A percentile compares a stretch with the other conserved stretches of the same genome.
Conservation (phyloP, 2,113 vertebrate species). For the Corythaeola cristata region DNA sequence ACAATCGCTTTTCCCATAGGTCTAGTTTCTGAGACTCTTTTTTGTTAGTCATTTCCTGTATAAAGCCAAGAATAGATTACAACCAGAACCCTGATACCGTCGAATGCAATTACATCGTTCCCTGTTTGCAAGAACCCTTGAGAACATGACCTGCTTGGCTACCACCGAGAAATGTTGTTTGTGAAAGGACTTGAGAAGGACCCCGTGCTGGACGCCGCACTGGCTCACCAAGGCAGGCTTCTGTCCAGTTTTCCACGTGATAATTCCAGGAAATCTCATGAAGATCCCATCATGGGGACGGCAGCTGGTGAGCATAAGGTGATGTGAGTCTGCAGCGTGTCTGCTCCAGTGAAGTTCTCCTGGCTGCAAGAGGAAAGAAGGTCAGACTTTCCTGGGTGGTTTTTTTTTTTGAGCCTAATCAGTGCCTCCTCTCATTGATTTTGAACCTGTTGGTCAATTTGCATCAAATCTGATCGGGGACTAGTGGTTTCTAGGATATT, state of each 20-base stretch:
- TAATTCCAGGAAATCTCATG: not conserved
- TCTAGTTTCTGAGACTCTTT: not conserved
- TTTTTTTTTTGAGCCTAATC: not conserved
- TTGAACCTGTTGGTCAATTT: not conserved
- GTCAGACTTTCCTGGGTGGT: not conserved
- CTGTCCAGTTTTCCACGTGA: not conserved
- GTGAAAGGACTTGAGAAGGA: not conserved
- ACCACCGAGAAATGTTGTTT: not conserved
- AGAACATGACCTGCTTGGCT: not conserved
- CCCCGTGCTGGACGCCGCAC: rapidly evolving
- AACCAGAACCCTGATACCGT: not conserved
- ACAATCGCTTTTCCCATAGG: not conserved
- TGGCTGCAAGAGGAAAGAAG: not conserved
- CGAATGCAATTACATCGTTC: not conserved
- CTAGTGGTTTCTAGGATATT: not conserved
- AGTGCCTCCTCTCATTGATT: too few relatives aligned
- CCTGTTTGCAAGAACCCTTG: not conserved
- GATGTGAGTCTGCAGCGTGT: not conserved
- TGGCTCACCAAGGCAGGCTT: not conserved
- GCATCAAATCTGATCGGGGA: not conserved
- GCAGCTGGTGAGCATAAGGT: not conserved
- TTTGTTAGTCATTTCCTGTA: constrained; percentile 25
- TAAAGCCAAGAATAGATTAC: not conserved
- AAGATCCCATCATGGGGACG: not conserved
- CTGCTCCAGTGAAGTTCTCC: not conserved